These are phyloP conservation scores for Lagodon rhomboides DNA, from an alignment of 2,797 vertebrate genomes.

Conservation along the genomic window DNA sequence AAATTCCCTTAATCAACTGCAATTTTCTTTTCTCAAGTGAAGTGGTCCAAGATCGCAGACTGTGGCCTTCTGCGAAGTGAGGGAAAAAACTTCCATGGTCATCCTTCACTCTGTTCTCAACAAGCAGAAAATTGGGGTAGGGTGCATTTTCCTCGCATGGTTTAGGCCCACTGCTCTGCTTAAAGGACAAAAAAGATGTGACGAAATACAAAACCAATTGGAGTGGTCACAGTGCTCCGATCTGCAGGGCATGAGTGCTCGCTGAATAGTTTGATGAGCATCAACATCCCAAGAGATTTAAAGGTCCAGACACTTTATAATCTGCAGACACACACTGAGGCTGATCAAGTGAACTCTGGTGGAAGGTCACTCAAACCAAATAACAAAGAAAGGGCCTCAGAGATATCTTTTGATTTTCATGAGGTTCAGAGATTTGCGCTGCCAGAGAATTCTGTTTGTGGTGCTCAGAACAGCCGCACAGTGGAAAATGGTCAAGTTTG, in stretches of 20 bases:
- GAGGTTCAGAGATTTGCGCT: neutral
- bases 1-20: neutral
- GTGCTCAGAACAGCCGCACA: neutral
- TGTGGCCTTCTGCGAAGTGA: constrained; percentile 7
- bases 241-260: constrained; percentile 42
- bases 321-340: constrained; percentile 12
- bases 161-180: constrained; percentile 53
- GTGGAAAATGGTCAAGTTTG: neutral
- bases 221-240: constrained; percentile 49
- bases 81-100: constrained; percentile 29
- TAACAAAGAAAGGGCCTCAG: constrained; percentile 3
- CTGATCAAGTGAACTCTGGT: constrained; percentile 39
- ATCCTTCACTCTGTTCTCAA: constrained; percentile 62
- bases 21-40: constrained; percentile 16
- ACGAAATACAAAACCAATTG: constrained; percentile 56
- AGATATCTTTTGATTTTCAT: constrained; percentile 22
- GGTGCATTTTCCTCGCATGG: constrained; percentile 54
- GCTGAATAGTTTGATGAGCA: constrained; percentile 40
- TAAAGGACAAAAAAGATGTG: constrained; percentile 55
- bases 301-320: constrained; percentile 46
- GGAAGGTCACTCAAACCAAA: constrained; percentile 18
- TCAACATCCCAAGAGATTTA: constrained; percentile 38
- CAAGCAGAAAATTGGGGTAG: constrained; percentile 55
- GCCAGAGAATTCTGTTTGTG: neutral
- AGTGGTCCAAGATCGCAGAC: constrained; percentile 2